A percentile compares a stretch with the other conserved stretches of the same genome.
Evolutionary conservation across 2,113 vertebrate genomes (phyloP).

Genomic region (Prietella phreatophila): DNA sequence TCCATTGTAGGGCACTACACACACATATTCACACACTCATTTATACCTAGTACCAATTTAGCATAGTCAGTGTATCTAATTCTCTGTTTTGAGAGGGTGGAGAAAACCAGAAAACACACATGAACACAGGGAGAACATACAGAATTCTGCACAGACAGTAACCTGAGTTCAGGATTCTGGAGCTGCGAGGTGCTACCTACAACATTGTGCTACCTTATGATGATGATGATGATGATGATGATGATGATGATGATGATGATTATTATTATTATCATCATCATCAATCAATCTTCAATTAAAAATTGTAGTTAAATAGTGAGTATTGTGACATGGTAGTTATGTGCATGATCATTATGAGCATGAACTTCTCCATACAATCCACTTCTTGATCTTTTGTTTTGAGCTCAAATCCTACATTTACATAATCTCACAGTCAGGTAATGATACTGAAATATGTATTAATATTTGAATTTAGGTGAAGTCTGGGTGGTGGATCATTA

Average conservation of each 20-base stretch:
- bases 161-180: not conserved
- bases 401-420: slow-evolving; percentile 4
- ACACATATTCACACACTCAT: not conserved
- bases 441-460: slow-evolving; percentile 16
- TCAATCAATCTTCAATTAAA: not conserved
- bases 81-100: too few relatives aligned
- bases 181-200: not conserved
- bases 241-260: too few relatives aligned
- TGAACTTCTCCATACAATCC: not conserved
- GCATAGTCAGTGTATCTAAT: not conserved
- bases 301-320: not conserved
- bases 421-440: slow-evolving; percentile 3
- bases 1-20: too few relatives aligned
- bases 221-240: too few relatives aligned
- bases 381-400: not conserved
- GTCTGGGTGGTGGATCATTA: slow-evolving; percentile 8
- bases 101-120: too few relatives aligned
- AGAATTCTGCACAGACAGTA: too few relatives aligned
- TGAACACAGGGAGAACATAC: too few relatives aligned
- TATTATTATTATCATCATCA: not conserved
- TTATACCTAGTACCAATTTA: not conserved
- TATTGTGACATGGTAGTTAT: not conserved
- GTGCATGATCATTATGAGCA: not conserved
- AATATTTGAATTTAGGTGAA: slow-evolving; percentile 17
- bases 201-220: not conserved